Percentiles rank a stretch among this genome's conserved stretches.
Evolutionary conservation across 1,140 invertebrate species (phyloP).

Genomic region (Cotesia typhae): DNA sequence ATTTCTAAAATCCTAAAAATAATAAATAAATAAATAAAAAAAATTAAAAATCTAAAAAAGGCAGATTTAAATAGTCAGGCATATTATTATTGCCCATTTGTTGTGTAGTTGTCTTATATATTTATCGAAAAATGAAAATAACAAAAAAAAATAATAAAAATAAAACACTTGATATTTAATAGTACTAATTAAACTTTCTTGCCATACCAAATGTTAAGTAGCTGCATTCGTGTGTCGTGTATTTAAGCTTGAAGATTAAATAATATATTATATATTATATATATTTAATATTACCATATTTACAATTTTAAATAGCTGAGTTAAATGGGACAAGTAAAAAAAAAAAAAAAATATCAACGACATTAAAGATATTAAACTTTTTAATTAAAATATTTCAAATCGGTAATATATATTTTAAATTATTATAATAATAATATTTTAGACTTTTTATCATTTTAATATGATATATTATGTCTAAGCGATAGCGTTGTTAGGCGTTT

Average conservation of each 20-base stretch:
- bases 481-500: no score
- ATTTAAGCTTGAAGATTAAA: slow-evolving; percentile 52
- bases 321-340: background rate
- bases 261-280: slow-evolving; percentile 40
- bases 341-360: background rate
- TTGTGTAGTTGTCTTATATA: slow-evolving; percentile 52
- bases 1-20: no score
- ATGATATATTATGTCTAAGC: background rate
- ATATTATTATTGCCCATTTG: slow-evolving; percentile 53
- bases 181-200: slow-evolving; percentile 52
- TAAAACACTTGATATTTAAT: slow-evolving; percentile 44
- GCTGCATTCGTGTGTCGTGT: slow-evolving; percentile 47
- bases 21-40: no score
- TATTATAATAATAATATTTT: background rate
- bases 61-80: slow-evolving; percentile 42
- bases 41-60: slow-evolving; percentile 21
- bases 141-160: no score
- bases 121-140: slow-evolving; percentile 33
- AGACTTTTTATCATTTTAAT: no score
- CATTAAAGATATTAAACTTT: background rate
- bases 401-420: slow-evolving; percentile 3
- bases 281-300: slow-evolving; percentile 44
- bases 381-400: background rate
- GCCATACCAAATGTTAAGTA: slow-evolving; percentile 60
- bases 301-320: slow-evolving; percentile 15